These are phyloP conservation scores for Todus mexicanus DNA, from an alignment of 2,797 vertebrate genomes.

Conservation along the genomic window DNA sequence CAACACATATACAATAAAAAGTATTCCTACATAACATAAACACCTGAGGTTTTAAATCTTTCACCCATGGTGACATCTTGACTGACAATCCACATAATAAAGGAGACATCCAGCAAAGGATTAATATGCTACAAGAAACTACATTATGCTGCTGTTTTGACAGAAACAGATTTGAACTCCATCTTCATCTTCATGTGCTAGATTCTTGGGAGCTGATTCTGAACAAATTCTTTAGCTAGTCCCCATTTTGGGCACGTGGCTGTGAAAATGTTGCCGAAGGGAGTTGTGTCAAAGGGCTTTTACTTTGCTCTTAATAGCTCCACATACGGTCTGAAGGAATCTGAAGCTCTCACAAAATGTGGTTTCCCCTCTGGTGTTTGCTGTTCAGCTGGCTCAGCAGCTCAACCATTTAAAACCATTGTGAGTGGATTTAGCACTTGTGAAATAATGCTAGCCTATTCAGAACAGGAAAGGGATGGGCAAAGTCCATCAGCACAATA, in stretches of 20 bases:
- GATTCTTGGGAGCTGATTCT: neutral
- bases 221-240: neutral
- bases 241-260: neutral
- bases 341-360: conserved; percentile 15
- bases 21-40: neutral
- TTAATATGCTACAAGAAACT: neutral
- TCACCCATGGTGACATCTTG: neutral
- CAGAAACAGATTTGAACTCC: neutral
- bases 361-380: conserved; percentile 37
- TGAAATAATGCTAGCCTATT: conserved; percentile 54
- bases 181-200: neutral
- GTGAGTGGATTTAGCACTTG: conserved; percentile 56
- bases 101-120: neutral
- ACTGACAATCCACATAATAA: neutral
- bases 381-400: conserved; percentile 53
- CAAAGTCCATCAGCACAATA: conserved; percentile 14
- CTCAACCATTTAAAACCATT: conserved; percentile 43
- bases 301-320: conserved; percentile 2
- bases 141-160: neutral
- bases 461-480: conserved; percentile 15
- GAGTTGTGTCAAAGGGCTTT: conserved; percentile 33
- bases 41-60: neutral
- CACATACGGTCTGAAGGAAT: conserved; percentile 5
- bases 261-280: neutral
- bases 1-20: neutral